Percentiles rank a stretch among this genome's conserved stretches.
These are phyloP conservation scores for Aspidapion aeneum DNA, from an alignment of 2,888 invertebrate species.

Conservation along the genomic window DNA sequence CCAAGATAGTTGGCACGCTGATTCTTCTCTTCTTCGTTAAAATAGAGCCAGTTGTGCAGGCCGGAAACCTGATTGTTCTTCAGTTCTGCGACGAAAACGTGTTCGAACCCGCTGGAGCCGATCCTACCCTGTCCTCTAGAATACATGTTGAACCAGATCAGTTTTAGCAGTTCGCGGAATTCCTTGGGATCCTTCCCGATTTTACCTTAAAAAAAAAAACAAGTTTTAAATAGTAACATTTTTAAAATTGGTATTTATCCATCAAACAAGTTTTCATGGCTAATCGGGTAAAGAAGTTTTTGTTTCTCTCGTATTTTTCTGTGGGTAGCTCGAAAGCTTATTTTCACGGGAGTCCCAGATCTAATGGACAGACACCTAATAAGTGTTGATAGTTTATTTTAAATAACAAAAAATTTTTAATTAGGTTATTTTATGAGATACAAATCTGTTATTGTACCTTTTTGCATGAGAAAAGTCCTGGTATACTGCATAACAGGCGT, in stretches of 20 bases:
- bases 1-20: slow-evolving; percentile 75
- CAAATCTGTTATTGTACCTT: too few species aligned
- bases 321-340: too few species aligned
- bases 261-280: too few species aligned
- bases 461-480: slow-evolving; percentile 61
- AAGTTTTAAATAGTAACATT: neutral
- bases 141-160: slow-evolving; percentile 79
- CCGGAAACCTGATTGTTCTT: slow-evolving; percentile 77
- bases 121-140: slow-evolving; percentile 73
- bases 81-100: slow-evolving; percentile 85
- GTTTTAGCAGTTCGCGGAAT: slow-evolving; percentile 68
- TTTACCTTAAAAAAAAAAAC: slow-evolving; percentile 48
- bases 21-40: slow-evolving; percentile 69
- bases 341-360: too few species aligned
- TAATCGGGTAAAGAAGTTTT: too few species aligned
- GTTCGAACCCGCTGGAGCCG: slow-evolving; percentile 91
- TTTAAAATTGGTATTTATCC: too few species aligned
- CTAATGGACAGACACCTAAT: too few species aligned
- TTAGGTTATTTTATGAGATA: too few species aligned
- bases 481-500: slow-evolving; percentile 73
- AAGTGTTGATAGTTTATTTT: too few species aligned
- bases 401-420: too few species aligned
- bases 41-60: slow-evolving; percentile 90
- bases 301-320: too few species aligned
- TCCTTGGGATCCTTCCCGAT: slow-evolving; percentile 63